Conservation (phyloP, 2,888 invertebrate species). For the Pharmacophagus antenor region DNA sequence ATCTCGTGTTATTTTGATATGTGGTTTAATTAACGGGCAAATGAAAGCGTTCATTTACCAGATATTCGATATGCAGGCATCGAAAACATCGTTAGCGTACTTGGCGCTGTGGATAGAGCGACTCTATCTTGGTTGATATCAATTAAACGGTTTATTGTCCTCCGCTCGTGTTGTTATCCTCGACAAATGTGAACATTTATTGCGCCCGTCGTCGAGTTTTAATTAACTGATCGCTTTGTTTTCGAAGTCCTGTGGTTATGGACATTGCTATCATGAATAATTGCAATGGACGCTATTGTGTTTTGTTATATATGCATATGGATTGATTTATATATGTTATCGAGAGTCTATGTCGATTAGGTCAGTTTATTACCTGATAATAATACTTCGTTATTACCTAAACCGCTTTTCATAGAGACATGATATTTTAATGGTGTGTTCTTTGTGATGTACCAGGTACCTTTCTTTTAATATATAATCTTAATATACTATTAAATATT, state of each 20-base stretch:
- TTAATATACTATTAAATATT: no score
- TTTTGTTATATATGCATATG: not conserved
- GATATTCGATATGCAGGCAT: not conserved
- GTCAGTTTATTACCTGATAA: no score
- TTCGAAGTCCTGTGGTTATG: not conserved
- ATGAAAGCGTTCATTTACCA: not conserved
- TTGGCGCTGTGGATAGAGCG: constrained; percentile 58
- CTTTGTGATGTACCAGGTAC: no score
- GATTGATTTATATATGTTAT: not conserved
- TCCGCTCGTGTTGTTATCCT: constrained; percentile 27
- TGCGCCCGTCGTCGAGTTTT: constrained; percentile 8
- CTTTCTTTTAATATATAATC: no score
- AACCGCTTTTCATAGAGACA: no score
- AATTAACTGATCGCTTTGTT: constrained; percentile 11
- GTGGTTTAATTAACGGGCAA: no score
- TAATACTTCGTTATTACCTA: no score
- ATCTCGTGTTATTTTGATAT: no score
- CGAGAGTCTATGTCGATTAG: no score
- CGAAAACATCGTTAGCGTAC: constrained; percentile 51
- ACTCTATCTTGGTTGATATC: constrained; percentile 44
- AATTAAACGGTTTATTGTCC: constrained; percentile 44
- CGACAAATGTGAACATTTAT: constrained; percentile 21
- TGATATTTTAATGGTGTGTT: no score
- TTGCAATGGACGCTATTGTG: not conserved
- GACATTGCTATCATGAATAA: not conserved